These are phyloP conservation scores for Bergia puertoricense DNA, from an alignment of 92 coral and sea anemone genomes.

Conservation along the genomic window DNA sequence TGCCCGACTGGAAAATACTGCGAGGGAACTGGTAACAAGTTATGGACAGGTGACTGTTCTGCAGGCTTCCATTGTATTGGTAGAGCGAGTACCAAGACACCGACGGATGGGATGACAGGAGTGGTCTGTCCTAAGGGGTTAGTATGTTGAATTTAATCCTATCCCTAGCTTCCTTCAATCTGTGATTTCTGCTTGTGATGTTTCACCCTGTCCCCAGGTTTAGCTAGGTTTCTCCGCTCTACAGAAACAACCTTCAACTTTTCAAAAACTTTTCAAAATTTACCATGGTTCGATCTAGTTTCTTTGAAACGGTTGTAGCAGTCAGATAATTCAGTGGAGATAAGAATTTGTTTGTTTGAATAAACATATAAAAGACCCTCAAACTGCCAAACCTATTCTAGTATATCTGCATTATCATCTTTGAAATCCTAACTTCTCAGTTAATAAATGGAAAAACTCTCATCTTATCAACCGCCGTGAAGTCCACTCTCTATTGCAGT, in stretches of 20 bases:
- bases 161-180: neutral
- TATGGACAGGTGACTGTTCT: conserved; percentile 84
- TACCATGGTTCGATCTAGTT: no score
- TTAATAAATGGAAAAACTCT: no score
- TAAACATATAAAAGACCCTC: neutral
- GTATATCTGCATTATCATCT: no score
- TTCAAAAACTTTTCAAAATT: no score
- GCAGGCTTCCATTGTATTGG: conserved; percentile 82
- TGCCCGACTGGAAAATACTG: conserved; percentile 97
- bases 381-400: no score
- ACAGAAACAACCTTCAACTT: no score
- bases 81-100: conserved; percentile 76
- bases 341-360: neutral
- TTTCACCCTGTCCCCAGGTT: no score
- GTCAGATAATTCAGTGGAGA: neutral
- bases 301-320: neutral
- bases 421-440: no score
- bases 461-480: no score
- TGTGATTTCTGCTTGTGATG: neutral
- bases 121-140: conserved; percentile 88
- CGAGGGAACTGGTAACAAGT: conserved; percentile 82
- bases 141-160: neutral
- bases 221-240: no score
- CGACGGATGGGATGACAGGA: conserved; percentile 86
- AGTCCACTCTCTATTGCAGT: no score